Evolutionary conservation across 2,113 vertebrate species (phyloP), one percentile per base, ranked within the genome.

Genomic region (Calypte anna): DNA sequence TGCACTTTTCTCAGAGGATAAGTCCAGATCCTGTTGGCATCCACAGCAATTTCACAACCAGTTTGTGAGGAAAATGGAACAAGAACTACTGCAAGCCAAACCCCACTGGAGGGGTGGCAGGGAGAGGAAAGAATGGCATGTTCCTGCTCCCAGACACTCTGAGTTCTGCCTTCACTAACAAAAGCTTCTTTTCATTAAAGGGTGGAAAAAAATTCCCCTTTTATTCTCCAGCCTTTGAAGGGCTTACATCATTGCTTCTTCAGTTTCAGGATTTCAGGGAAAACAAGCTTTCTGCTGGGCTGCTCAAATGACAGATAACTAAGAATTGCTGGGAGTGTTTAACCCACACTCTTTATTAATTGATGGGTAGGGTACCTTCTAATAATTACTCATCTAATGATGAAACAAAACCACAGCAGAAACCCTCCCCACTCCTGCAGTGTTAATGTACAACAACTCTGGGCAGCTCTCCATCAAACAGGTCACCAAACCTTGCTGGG

Each of bases 131-230:
- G 91, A 96, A 96, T 63, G 77, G 61, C 67, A 53, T 73, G 63
- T 88, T 94, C 81, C 78, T 0, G 1, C 72, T 95, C 58, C 38
- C 4, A 0, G 88, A 90, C 46, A 72, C 64, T 67, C 68, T 1
- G 21, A 88, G 90, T 64, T 87, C 90, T 93, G 93, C 89, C 89
- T 94, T 83, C 15, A 7, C 66, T 14, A 80, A 96, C 91, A 96
- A 97, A 98, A 94, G 94, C 90, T 86, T 77, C 96, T 96, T 96
- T 98, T 98, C 88, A 97, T 68, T 66, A 10, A 44, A 82, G 88
- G 64, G 69, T 55, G 43, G 78, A 31, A 28, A 53, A 77, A 73
- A 79, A 55, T 23, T 46, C 23, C 54, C 38, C 86, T 87, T 96
- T 96, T 68, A 86, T 95, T 97, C 91, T 84, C 30, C 33, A 43